These are phyloP conservation scores for Tenthredo amoena DNA, from an alignment of 2,888 invertebrate species.

Conservation along the genomic window DNA sequence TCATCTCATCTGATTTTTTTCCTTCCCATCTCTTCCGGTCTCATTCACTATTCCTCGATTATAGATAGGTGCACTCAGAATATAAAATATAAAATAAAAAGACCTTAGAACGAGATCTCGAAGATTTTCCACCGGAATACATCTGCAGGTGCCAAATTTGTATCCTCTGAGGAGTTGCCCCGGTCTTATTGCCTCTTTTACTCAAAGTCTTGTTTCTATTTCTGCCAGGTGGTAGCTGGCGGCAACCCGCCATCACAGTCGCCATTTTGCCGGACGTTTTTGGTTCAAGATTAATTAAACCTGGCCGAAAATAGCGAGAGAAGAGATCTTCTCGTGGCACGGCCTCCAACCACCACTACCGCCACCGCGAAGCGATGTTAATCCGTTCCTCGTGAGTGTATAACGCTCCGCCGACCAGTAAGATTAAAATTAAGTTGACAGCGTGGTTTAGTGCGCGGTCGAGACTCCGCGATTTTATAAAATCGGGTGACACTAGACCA, in stretches of 20 bases:
- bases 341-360: conserved; percentile 48
- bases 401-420: conserved; percentile 40
- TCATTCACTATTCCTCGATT: not conserved
- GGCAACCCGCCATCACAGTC: conserved; percentile 57
- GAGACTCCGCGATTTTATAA: not conserved
- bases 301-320: conserved; percentile 71
- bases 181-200: conserved; percentile 56
- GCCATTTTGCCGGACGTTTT: conserved; percentile 72
- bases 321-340: conserved; percentile 55
- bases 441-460: conserved; percentile 42
- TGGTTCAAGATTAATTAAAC: conserved; percentile 75
- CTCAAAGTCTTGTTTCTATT: conserved; percentile 68
- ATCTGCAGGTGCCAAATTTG: conserved; percentile 68
- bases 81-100: conserved; percentile 36
- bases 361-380: conserved; percentile 61
- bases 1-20: not conserved
- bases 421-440: conserved; percentile 48
- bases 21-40: not conserved
- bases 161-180: conserved; percentile 54
- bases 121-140: not conserved
- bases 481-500: not conserved
- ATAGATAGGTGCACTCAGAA: not conserved
- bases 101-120: not conserved
- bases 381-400: conserved; percentile 56
- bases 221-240: conserved; percentile 71